Percentiles rank a stretch among this genome's conserved stretches.
These are phyloP conservation scores for Limenitis arthemis DNA, from an alignment of 2,888 invertebrate genomes.

Conservation along the genomic window DNA sequence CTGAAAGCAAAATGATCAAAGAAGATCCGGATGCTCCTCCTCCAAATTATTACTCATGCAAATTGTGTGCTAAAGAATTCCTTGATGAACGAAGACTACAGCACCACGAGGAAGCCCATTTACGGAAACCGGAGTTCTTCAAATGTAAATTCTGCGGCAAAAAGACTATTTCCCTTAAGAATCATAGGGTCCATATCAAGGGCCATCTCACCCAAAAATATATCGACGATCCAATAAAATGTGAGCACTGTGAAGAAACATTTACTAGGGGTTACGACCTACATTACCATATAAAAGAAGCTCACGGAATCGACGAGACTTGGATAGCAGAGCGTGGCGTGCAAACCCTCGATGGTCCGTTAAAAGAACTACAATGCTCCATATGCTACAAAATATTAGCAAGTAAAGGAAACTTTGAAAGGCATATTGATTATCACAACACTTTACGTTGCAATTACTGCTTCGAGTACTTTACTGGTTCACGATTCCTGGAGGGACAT, in stretches of 20 bases:
- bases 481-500: conserved; percentile 61
- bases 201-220: conserved; percentile 54
- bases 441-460: conserved; percentile 65
- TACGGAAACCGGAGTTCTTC: conserved; percentile 56
- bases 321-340: conserved; percentile 57
- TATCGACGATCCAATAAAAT: conserved; percentile 53
- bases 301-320: conserved; percentile 51
- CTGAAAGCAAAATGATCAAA: conserved; percentile 68
- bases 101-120: conserved; percentile 52
- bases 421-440: conserved; percentile 66
- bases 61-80: conserved; percentile 61
- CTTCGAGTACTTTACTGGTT: conserved; percentile 57
- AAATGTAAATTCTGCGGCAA: conserved; percentile 66
- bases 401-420: conserved; percentile 61
- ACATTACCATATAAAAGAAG: conserved; percentile 57
- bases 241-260: conserved; percentile 52
- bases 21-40: conserved; percentile 61
- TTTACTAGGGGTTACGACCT: conserved; percentile 57
- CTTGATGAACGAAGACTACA: conserved; percentile 48
- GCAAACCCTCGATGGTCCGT: conserved; percentile 43
- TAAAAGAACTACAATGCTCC: conserved; percentile 61
- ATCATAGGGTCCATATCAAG: conserved; percentile 57
- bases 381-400: conserved; percentile 61
- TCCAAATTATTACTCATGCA: conserved; percentile 51
- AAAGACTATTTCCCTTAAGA: conserved; percentile 54